Evolutionary conservation across 2,888 invertebrate genomes (phyloP), one percentile per base, ranked within the genome.

Genomic region (Molorchus minor): DNA sequence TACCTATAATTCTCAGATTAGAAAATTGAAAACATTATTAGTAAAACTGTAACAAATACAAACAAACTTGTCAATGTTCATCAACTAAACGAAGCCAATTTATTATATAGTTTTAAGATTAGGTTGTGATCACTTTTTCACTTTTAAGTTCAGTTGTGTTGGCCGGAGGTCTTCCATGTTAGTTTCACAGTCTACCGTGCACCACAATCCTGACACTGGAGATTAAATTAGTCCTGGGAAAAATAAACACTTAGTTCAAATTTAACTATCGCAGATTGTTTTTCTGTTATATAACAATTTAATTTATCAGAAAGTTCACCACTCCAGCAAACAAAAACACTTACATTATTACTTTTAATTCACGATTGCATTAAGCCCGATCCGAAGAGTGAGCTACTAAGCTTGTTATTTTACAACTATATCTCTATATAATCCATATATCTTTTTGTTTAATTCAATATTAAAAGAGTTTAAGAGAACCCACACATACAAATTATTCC

Each of bases 321-420:
- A 76, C 77, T 74, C 73, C 72, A 72, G 70, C 74, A 74, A 74
- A 77, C 75, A 76, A 75, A 71, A 76, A 75, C 78, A 79, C 79
- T 78, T n/a, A 76, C 77, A 77, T 77, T 76, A 73, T 72, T 68
- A 64, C 64, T 65, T 57, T 61, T 69, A 56, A 59, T 64, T 63
- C 69, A 67, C 64, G 66, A 71, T 74, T 75, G 71, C 69, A 68
- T 69, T 61, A 68, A 73, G 74, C 74, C 73, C 76, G 78, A 79
- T 79, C 79, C 79, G 79, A 79, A 79, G 69, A 79, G 79, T 79
- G 78, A 71, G 78, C 77, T 73, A 71, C 77, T 75, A 74, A 74
- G 71, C 70, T 73, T 65, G 65, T 72, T 75, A 71, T 73, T 71
- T 71, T 75, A 74, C 72, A 75, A 75, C 75, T 78, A 78, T 73